Conservation (phyloP, 2,113 vertebrate genomes). For the Macheiramphus alcinus region DNA sequence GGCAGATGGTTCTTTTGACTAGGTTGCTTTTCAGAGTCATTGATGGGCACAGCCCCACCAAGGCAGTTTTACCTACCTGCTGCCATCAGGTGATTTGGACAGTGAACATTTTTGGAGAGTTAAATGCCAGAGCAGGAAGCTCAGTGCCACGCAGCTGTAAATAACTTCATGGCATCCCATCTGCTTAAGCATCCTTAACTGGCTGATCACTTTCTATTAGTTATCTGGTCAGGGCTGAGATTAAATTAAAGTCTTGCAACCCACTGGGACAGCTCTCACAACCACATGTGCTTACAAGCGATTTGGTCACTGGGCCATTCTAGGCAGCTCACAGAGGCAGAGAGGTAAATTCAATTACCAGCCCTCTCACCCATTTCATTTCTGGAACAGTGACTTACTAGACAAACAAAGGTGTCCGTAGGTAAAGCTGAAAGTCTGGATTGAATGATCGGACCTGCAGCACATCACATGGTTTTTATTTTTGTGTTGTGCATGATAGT, state of each 20-base stretch:
- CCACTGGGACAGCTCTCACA: not conserved
- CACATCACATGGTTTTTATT: not conserved
- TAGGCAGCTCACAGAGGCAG: not conserved
- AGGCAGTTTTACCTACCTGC: not conserved
- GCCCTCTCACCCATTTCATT: not conserved
- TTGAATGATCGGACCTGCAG: not conserved
- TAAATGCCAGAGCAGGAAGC: not conserved
- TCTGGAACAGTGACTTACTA: not conserved
- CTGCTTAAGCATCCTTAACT: constrained; percentile 18
- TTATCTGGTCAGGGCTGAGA: not conserved
- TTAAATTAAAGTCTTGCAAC: not conserved
- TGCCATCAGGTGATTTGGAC: not conserved
- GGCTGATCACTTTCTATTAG: not conserved
- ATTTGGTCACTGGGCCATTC: not conserved
- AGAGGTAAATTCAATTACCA: not conserved
- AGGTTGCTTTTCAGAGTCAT: not conserved
- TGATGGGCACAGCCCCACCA: not conserved
- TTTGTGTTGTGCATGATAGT: not conserved
- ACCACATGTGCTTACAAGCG: not conserved
- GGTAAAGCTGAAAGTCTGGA: not conserved
- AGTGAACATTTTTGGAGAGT: not conserved
- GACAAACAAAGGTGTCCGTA: not conserved
- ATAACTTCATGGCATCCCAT: not conserved
- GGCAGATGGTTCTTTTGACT: not conserved
- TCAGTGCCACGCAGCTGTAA: not conserved